phyloP scores from a whole-genome alignment of 2,113 vertebrate genomes.

The Benitochromis conjunctus region DNA sequence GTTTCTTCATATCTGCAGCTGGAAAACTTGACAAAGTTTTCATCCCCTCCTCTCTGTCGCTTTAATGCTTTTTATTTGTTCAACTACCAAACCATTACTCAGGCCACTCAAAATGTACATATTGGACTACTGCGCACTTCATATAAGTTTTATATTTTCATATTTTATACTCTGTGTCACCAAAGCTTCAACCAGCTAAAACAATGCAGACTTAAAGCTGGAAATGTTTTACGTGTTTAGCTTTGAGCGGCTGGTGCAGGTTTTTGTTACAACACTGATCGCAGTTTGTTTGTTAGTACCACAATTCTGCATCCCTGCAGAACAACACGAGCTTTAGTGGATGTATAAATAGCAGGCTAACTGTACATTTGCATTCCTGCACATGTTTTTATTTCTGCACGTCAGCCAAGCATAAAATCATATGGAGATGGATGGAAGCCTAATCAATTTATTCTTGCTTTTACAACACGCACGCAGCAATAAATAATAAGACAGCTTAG shows the following conservation, averaged over 20 bases:
- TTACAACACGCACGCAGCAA: neutral
- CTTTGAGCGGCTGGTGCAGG: neutral
- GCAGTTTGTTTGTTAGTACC: accelerated
- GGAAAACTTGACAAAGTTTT: neutral
- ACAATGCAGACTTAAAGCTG: neutral
- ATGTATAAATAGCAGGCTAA: neutral
- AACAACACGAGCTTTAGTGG: neutral
- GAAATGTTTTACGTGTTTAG: accelerated
- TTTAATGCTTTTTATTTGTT: neutral
- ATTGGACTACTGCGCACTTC: accelerated
- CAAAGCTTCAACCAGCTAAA: neutral
- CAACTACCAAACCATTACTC: neutral
- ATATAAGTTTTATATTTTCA: neutral
- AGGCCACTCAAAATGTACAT: neutral
- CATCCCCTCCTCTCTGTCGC: neutral
- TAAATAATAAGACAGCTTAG: neutral
- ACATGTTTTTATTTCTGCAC: neutral
- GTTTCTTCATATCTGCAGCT: neutral
- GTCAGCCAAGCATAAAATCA: neutral
- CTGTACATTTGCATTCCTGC: neutral
- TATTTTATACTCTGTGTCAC: neutral
- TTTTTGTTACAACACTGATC: neutral
- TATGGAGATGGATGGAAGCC: neutral
- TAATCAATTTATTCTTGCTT: neutral
- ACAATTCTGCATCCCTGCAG: neutral